Percentiles rank a stretch among this genome's conserved stretches.
Evolutionary conservation across 2,888 invertebrate genomes (phyloP).

Genomic region (Cinara cedri): DNA sequence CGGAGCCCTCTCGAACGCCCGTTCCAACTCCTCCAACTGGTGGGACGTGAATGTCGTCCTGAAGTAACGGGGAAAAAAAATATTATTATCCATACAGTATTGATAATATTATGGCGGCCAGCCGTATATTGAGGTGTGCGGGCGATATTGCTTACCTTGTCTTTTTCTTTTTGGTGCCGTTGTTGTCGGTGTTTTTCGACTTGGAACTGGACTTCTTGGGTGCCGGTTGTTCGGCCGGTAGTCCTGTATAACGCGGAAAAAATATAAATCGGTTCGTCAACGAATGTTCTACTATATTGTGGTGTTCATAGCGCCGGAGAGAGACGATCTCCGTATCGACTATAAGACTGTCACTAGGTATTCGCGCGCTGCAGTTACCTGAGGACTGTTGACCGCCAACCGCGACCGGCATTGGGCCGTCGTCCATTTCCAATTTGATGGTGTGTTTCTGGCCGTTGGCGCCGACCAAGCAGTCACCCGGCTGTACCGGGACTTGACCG

Average conservation of each 20-base stretch:
- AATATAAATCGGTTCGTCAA: too few species aligned
- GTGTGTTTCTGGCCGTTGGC: constrained; percentile 34
- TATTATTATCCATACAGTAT: not conserved
- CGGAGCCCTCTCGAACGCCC: constrained; percentile 92
- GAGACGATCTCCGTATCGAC: not conserved
- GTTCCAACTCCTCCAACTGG: constrained; percentile 89
- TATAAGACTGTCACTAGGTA: too few species aligned
- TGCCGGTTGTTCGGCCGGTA: constrained; percentile 63
- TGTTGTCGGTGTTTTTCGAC: constrained; percentile 78
- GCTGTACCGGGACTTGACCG: not conserved
- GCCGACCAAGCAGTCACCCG: not conserved
- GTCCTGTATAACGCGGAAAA: constrained; percentile 61
- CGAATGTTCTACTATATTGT: not conserved
- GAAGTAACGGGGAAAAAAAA: constrained; percentile 61
- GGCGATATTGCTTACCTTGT: constrained; percentile 71
- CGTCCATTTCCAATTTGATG: constrained; percentile 49
- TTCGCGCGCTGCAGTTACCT: not conserved
- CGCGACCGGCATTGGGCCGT: not conserved
- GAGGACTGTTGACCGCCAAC: constrained; percentile 23
- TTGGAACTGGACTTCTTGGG: constrained; percentile 67
- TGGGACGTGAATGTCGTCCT: constrained; percentile 96
- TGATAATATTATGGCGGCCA: not conserved
- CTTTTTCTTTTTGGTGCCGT: constrained; percentile 89
- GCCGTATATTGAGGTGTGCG: not conserved
- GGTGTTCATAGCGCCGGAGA: not conserved